A percentile compares a stretch with the other conserved stretches of the same genome.
These are phyloP conservation scores for Abrostola tripartita DNA, from an alignment of 2,888 invertebrate species.

Conservation along the genomic window DNA sequence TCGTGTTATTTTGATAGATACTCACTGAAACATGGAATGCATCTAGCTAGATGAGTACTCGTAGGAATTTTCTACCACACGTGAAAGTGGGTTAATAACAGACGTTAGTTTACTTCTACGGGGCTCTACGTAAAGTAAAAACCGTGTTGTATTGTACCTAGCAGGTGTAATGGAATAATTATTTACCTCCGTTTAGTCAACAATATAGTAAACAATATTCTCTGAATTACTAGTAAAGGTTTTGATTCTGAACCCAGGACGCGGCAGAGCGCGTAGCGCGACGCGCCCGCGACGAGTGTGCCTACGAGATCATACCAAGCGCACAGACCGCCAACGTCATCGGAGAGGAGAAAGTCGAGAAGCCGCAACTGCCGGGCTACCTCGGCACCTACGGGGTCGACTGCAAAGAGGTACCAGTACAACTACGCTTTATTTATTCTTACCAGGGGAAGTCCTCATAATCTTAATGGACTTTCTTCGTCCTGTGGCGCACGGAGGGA, in stretches of 20 bases:
- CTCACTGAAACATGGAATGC: not conserved
- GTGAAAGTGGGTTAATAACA: too few relatives aligned
- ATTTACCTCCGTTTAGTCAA: too few relatives aligned
- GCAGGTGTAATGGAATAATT: too few relatives aligned
- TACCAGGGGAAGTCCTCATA: not conserved
- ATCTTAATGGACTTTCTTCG: too few relatives aligned
- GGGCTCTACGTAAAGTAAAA: too few relatives aligned
- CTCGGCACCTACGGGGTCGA: slow-evolving; percentile 78
- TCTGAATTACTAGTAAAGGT: too few relatives aligned
- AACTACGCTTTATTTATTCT: not conserved
- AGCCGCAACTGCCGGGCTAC: slow-evolving; percentile 70
- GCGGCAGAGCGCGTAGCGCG: slow-evolving; percentile 71
- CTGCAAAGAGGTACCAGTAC: slow-evolving; percentile 75
- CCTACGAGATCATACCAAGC: slow-evolving; percentile 76
- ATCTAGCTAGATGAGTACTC: too few relatives aligned
- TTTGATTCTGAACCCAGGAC: slow-evolving; percentile 60
- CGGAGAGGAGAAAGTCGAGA: slow-evolving; percentile 64
- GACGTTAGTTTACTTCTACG: too few relatives aligned
- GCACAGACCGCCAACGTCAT: slow-evolving; percentile 52
- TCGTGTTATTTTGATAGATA: not conserved
- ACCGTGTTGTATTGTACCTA: too few relatives aligned
- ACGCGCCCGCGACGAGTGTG: slow-evolving; percentile 72
- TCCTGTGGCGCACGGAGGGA: too few relatives aligned
- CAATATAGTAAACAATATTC: too few relatives aligned
- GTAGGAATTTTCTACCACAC: too few relatives aligned